These are phyloP conservation scores for Bubo blakistoni DNA, from an alignment of 2,113 vertebrate species.

Conservation along the genomic window DNA sequence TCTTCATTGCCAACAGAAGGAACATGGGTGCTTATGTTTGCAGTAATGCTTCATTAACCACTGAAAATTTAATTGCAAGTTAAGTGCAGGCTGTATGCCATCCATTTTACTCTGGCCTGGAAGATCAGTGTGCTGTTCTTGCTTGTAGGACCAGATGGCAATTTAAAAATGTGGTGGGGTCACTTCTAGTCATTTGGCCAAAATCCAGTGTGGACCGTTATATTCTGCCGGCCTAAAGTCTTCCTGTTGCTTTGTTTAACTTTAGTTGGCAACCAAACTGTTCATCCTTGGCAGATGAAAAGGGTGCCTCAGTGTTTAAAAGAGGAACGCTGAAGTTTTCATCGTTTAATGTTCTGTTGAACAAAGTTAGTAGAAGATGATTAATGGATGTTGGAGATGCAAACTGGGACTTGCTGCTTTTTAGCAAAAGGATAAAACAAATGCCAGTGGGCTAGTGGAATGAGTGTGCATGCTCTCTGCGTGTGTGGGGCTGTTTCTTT, in stretches of 20 bases:
- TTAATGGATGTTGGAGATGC: neutral
- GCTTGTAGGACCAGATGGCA: neutral
- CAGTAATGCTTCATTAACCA: neutral
- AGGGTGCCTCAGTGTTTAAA: neutral
- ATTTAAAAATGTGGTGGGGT: neutral
- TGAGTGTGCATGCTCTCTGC: neutral
- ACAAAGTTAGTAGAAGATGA: neutral
- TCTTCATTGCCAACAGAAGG: neutral
- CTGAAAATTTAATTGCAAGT: neutral
- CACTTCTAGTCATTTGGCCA: neutral
- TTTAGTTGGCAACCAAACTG: neutral
- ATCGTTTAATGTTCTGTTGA: neutral
- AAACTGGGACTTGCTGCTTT: neutral
- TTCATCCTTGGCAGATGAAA: neutral
- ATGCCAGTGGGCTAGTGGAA: neutral
- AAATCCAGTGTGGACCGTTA: neutral
- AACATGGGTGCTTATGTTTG: neutral
- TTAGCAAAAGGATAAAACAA: neutral
- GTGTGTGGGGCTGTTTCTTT: neutral
- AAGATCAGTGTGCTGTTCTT: fast-evolving
- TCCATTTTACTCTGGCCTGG: neutral
- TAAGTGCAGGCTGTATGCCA: neutral
- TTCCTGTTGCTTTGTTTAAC: neutral
- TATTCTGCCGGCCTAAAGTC: neutral
- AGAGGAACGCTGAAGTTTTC: neutral